Conservation (phyloP, 2,797 vertebrate species). For the Siniperca obscura region DNA sequence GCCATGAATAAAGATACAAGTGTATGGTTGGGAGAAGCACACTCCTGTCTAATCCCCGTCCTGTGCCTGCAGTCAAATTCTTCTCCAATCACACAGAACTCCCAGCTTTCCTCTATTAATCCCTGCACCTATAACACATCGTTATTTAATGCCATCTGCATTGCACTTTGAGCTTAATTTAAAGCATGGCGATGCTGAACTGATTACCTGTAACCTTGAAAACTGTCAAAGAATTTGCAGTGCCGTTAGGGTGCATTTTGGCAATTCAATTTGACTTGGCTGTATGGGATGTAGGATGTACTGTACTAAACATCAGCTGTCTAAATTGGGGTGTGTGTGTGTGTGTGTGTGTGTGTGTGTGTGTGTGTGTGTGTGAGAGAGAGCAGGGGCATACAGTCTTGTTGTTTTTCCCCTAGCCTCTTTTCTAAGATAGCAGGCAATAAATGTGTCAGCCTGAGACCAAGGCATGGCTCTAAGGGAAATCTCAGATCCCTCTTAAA, state of each 20-base stretch:
- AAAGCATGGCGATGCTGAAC: constrained; percentile 20
- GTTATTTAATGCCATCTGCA: constrained; percentile 51
- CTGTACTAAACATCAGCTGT: neutral
- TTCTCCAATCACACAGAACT: constrained; percentile 35
- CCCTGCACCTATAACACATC: constrained; percentile 38
- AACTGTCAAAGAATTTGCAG: neutral
- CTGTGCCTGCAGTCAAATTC: constrained; percentile 32
- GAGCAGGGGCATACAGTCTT: neutral
- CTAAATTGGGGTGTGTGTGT: constrained; percentile 5
- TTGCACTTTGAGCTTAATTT: constrained; percentile 22
- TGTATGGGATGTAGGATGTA: neutral
- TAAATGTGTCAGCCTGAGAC: constrained; percentile 70
- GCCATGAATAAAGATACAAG: constrained; percentile 20
- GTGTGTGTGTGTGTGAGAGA: too few relatives aligned
- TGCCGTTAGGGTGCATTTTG: neutral
- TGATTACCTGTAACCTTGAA: constrained; percentile 22
- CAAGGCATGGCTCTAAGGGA: constrained; percentile 57
- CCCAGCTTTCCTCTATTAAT: constrained; percentile 46
- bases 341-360: neutral
- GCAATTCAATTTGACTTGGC: neutral
- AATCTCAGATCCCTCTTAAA: constrained; percentile 60
- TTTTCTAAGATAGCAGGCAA: constrained; percentile 48
- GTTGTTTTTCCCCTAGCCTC: constrained; percentile 36
- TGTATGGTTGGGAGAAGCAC: constrained; percentile 22
- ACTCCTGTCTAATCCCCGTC: constrained; percentile 34